Evolutionary conservation across 2,797 vertebrate genomes (phyloP), one percentile per base, ranked within the genome.

Genomic region (Etheostoma nigrum): DNA sequence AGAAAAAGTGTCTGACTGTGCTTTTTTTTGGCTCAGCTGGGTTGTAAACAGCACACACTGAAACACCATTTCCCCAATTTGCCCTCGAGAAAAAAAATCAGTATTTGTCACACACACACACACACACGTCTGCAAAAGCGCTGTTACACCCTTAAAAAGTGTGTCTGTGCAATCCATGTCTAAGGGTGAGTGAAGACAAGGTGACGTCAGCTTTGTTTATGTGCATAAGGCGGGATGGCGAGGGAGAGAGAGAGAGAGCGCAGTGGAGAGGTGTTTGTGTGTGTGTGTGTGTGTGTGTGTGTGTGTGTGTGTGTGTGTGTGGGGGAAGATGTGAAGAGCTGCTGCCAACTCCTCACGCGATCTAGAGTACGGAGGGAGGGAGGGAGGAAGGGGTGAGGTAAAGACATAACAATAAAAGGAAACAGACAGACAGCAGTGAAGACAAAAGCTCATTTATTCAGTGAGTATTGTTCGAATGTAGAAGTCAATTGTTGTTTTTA

Each of bases 151-250:
- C 81, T 83, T 65, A 58, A 57, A 25, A 63, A 83, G 55, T 60
- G 30, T 30, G 30, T 47, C 21, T 27, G 62, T 44, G 33, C 15
- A 21, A 33, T 55, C 53, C 48, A 49, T 27, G 78, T 77, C 73
- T 81, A 78, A 76, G 81, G n/a, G 62, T 52, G 68, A 86, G 85
- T 80, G 45, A 25, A 69, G 57, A 61, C 70, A 9, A 15, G 86
- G 44, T 92, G 90, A 92, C 78, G 82, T 93, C 90, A 89, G 78
- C 87, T 89, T 91, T 90, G 90, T 92, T 92, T 93, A 57, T 88
- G 84, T 88, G 86, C 81, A 84, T 79, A 77, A 79, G 87, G 73
- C 78, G 25, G 77, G 68, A 90, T 33, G 71, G 63, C 0, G 66
- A 82, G 44, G 30, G 40, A 82, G 65, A 27, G 67, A 44, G 61